A percentile compares a stretch with the other conserved stretches of the same genome.
Evolutionary conservation across 2,113 vertebrate species (phyloP).

Genomic region (Apistogramma diplotaenia): DNA sequence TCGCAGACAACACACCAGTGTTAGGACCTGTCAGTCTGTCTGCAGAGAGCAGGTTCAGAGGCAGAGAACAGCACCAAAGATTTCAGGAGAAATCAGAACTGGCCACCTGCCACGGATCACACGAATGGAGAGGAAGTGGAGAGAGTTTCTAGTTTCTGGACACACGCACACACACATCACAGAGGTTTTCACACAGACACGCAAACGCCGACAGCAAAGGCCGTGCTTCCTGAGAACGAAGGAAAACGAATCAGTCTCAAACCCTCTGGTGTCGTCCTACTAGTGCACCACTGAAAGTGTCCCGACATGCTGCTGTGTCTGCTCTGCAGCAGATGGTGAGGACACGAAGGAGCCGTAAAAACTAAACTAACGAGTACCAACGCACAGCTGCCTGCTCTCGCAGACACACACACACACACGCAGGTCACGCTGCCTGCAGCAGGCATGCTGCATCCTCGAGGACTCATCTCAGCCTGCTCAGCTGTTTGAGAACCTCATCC

Average conservation of each 20-base stretch:
- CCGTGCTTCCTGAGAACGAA: not conserved
- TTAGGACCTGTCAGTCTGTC: not conserved
- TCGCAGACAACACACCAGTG: not conserved
- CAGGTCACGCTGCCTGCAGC: not conserved
- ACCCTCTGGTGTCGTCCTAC: not conserved
- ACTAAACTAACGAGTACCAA: not conserved
- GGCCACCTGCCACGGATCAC: not conserved
- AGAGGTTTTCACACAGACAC: not conserved
- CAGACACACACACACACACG: rapidly evolving
- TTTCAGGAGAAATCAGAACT: not conserved
- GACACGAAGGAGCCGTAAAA: no score
- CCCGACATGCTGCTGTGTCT: not conserved
- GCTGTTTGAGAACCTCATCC: not conserved
- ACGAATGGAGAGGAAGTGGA: not conserved
- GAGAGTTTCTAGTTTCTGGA: not conserved
- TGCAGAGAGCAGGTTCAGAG: not conserved
- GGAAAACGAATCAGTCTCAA: not conserved
- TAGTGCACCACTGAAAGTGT: not conserved
- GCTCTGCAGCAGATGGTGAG: not conserved
- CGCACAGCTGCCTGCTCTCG: not conserved
- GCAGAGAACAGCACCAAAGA: not conserved
- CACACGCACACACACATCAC: not conserved
- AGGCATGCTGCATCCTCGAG: not conserved
- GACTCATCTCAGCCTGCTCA: not conserved
- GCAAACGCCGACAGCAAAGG: not conserved